phyloP scores from a whole-genome alignment of 35 echinoderm and acorn worm genomes.

The Lytechinus pictus region DNA sequence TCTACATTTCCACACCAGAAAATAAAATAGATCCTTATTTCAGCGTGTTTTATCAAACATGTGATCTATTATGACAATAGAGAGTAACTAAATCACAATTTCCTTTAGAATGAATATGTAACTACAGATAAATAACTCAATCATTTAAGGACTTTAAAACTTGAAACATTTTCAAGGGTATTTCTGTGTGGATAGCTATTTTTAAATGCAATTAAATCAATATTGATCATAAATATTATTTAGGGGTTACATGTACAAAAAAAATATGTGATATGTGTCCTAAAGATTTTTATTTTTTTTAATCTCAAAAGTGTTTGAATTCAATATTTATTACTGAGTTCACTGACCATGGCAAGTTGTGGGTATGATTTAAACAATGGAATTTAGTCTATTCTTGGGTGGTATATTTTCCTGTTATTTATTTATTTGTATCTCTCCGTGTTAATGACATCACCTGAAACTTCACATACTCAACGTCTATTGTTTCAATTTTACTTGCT shows the following conservation, averaged over 20 bases:
- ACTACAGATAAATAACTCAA: neutral
- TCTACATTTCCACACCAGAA: neutral
- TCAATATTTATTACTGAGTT: too few relatives aligned
- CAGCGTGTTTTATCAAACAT: neutral
- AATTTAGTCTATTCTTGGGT: neutral
- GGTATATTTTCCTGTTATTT: neutral
- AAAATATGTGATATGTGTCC: too few relatives aligned
- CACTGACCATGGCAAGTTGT: too few relatives aligned
- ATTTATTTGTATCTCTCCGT: neutral
- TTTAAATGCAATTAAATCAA: too few relatives aligned
- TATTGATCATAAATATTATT: too few relatives aligned
- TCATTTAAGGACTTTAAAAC: neutral
- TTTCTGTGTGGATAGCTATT: too few relatives aligned
- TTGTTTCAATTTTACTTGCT: neutral
- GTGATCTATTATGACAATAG: neutral
- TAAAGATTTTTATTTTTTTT: too few relatives aligned
- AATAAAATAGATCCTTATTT: neutral
- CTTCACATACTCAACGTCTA: neutral
- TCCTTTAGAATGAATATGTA: neutral
- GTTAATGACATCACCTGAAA: too few relatives aligned
- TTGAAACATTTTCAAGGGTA: neutral
- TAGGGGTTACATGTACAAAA: too few relatives aligned
- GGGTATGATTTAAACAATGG: too few relatives aligned
- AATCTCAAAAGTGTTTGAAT: too few relatives aligned
- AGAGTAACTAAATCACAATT: neutral